Percentiles rank a stretch among this genome's conserved stretches.
Conservation (phyloP, 2,113 vertebrate genomes). For the Puntigrus tetrazona region DNA sequence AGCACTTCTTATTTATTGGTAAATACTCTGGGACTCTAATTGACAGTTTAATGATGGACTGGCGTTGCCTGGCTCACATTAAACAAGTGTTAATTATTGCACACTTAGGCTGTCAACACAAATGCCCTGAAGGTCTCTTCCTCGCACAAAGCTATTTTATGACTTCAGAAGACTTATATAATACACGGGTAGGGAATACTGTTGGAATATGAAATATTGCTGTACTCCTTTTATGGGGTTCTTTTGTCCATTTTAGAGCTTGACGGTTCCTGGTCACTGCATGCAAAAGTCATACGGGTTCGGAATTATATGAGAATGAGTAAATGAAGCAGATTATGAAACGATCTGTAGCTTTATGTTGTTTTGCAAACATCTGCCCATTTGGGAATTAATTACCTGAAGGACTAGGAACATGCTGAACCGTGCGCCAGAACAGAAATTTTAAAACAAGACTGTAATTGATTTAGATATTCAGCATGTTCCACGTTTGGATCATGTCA, state of each 20-base stretch:
- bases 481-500: not conserved
- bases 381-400: not conserved
- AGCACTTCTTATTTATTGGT: conserved; percentile 37
- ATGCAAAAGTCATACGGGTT: not conserved
- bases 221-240: not conserved
- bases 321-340: not conserved
- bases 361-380: conserved; percentile 10
- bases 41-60: conserved; percentile 49
- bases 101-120: conserved; percentile 23
- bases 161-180: conserved; percentile 8
- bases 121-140: conserved; percentile 3
- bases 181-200: not conserved
- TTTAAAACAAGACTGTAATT: not conserved
- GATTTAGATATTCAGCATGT: conserved; percentile 19
- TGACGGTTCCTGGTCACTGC: not conserved
- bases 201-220: conserved; percentile 7
- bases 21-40: conserved; percentile 27
- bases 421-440: not conserved
- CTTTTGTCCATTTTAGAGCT: not conserved
- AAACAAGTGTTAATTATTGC: conserved; percentile 52
- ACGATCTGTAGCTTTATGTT: not conserved
- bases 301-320: not conserved
- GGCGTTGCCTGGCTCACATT: conserved; percentile 41
- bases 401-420: not conserved
- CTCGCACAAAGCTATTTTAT: conserved; percentile 14